Evolutionary conservation across 1,140 invertebrate species (phyloP), one percentile per base, ranked within the genome.

Genomic region (Lucilia cuprina): DNA sequence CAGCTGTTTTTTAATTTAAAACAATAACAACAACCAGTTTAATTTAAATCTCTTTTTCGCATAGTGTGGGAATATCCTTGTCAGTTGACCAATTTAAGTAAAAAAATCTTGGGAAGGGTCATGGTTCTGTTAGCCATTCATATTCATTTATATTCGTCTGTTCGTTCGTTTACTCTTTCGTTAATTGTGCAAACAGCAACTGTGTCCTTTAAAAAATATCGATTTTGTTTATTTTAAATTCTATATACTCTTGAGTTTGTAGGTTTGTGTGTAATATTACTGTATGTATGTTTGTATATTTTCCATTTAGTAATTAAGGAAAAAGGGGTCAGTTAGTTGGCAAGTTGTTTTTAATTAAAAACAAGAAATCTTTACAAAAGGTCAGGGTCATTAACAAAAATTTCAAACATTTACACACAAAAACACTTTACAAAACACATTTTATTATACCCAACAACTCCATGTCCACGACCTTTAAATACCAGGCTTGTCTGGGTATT

Each of bases 371-470:
- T 70, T 10, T n/a, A 19, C 65, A 70, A 70, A 30, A 70, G 65
- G 65, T 70, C 65, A 70, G 65, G 65, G 65, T 70, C 65, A 70
- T 70, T 70, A 70, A 25, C n/a, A 70, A 70, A 70, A 70, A 70
- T 19, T 9, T n/a, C 60, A 65, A 17, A 65, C 19, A 70, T 70
- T 9, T n/a, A 70, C 3, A 7, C 19, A 21, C n/a, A 7, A 7
- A 70, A 7, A 70, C 65, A 21, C 65, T 70, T 70, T 25, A 21
- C 19, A 21, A 21, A 9, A 70, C 25, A 21, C 65, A 17, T 10
- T 70, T 70, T 70, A 21, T 70, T n/a, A 7, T n/a, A 17, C 14
- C 55, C 13, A 60, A 17, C 55, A n/a, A 14, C 17, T 60, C 50
- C 12, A 17, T n/a, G 13, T 60, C 50, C 50, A 60, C 50, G 13